A percentile compares a stretch with the other conserved stretches of the same genome.
Evolutionary conservation across 2,888 invertebrate genomes (phyloP).

Genomic region (Mayetiola destructor): DNA sequence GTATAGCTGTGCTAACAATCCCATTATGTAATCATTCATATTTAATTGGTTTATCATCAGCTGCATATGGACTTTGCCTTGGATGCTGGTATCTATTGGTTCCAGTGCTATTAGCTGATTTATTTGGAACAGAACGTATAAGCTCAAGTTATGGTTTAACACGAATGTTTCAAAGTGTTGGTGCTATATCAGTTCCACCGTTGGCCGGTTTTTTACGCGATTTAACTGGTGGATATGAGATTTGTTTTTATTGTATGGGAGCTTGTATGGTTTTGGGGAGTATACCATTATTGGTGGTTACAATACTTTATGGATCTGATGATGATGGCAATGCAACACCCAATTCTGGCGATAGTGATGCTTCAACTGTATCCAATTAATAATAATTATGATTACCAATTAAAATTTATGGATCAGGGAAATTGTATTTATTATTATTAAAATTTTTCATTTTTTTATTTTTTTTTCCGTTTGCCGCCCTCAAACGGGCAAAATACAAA

Average conservation of each 20-base stretch:
- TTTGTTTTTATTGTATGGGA: constrained; percentile 63
- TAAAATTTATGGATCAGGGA: not conserved
- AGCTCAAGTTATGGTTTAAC: constrained; percentile 62
- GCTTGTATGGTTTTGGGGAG: constrained; percentile 59
- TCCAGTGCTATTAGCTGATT: constrained; percentile 56
- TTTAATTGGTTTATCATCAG: constrained; percentile 49
- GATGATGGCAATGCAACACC: not conserved
- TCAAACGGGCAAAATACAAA: too few relatives aligned
- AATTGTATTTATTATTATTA: too few relatives aligned
- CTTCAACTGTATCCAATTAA: constrained; percentile 28
- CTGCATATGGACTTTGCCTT: constrained; percentile 53
- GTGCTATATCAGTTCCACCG: constrained; percentile 58
- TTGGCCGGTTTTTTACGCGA: constrained; percentile 53
- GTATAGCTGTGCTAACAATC: constrained; percentile 49
- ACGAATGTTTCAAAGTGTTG: constrained; percentile 60
- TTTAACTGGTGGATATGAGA: constrained; percentile 53
- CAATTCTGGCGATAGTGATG: constrained; percentile 26
- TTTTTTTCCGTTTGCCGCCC: too few relatives aligned
- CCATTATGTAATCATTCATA: constrained; percentile 51
- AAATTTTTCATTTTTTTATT: too few relatives aligned
- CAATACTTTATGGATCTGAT: constrained; percentile 12
- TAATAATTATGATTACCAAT: too few relatives aligned
- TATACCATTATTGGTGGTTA: constrained; percentile 43
- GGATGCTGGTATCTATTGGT: constrained; percentile 65
- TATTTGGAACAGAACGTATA: constrained; percentile 59